A percentile compares a stretch with the other conserved stretches of the same genome.
Conservation (phyloP, 2,113 vertebrate genomes). For the Urocolius indicus region DNA sequence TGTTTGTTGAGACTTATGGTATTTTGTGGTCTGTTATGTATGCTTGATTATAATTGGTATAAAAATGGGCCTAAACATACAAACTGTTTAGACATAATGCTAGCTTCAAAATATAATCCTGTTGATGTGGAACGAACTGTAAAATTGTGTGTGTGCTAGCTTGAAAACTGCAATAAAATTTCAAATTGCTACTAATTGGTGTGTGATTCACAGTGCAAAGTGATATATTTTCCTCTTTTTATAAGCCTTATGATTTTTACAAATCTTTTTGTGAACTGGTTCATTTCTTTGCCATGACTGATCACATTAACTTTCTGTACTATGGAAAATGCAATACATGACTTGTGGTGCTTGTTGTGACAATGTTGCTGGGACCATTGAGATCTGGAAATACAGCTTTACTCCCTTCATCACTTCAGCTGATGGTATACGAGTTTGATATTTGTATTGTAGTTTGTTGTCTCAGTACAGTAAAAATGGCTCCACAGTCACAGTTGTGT, state of each 20-base stretch:
- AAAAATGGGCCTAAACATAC: constrained; percentile 60
- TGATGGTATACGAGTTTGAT: neutral
- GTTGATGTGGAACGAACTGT: constrained; percentile 12
- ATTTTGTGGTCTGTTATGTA: constrained; percentile 52
- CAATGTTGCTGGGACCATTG: neutral
- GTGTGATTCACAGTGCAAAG: neutral
- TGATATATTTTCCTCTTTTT: neutral
- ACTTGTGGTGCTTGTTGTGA: neutral
- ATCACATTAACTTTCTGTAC: neutral
- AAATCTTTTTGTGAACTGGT: neutral
- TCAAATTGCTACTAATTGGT: neutral
- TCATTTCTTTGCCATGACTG: neutral
- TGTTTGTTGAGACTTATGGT: constrained; percentile 56
- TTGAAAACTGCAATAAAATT: constrained; percentile 26
- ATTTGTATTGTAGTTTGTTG: neutral
- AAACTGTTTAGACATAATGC: constrained; percentile 54
- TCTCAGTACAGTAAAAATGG: neutral
- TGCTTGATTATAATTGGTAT: constrained; percentile 60
- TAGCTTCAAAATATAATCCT: constrained; percentile 30
- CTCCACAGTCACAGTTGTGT: constrained; percentile 18
- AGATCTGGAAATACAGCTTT: neutral
- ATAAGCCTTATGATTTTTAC: neutral
- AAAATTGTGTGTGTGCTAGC: constrained; percentile 19
- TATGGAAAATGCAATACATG: neutral
- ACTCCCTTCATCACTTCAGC: neutral